Evolutionary conservation across 2,888 invertebrate genomes (phyloP), one percentile per base, ranked within the genome.

Genomic region (Azorinus chamasolen): DNA sequence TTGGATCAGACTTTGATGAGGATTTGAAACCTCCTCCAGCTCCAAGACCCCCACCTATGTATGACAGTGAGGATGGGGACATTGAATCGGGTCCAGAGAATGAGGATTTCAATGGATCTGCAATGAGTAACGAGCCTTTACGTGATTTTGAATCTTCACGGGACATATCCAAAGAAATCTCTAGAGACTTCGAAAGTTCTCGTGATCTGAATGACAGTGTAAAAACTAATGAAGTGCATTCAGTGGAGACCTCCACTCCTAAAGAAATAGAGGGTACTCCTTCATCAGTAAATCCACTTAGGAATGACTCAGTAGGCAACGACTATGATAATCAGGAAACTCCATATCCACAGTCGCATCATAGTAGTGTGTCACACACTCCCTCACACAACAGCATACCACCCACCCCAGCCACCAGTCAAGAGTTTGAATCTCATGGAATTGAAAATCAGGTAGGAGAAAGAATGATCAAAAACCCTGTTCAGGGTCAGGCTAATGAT

Each of bases 21-120:
- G 84, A 84, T 64, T 65, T 86, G 41, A 86, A 86, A 66, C 86
- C 86, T 12, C 86, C 86, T 18, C 86, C 86, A 32, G 86, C 86
- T 1, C 86, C 86, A n/a, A 37, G 86, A 57, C 86, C 86, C 10
- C 86, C 86, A 4, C 86, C 86, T 8, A 84, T 86, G 70, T 82
- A 84, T 63, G 86, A 86, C 27, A 86, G 86, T 75, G 86, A 86
- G 58, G 86, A 86, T 66, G 86, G 83, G 14, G 86, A 86, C 50
- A 86, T 86, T 27, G 86, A 86, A 62, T 86, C 86, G 27, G 86
- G 86, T 5, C 86, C 86, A 18, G 86, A 86, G 45, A 79, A 74
- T 63, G 83, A 77, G 51, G 83, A 83, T 24, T 74, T 74, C 54
- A 80, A 80, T 70, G 73, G 66, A 27, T 78, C 81, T 27, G 64